Percentiles rank a stretch among this genome's conserved stretches.
phyloP scores from a whole-genome alignment of 2,888 invertebrate genomes.

The Azorinus chamasolen region DNA sequence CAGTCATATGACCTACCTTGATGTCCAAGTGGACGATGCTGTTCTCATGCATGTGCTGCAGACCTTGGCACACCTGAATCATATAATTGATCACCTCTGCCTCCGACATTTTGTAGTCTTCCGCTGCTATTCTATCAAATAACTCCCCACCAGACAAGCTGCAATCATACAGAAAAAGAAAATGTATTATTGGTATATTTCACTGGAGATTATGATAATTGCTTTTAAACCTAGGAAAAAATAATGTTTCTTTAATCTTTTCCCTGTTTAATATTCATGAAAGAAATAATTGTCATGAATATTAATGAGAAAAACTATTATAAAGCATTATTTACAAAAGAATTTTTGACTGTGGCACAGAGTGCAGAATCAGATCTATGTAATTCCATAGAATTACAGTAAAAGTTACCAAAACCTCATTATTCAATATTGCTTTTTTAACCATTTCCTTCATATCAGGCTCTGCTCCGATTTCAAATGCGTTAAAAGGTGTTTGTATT shows the following conservation, averaged over 20 bases:
- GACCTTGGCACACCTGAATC: constrained; percentile 99
- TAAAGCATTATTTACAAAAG: not conserved
- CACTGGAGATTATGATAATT: not conserved
- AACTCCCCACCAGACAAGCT: constrained; percentile 99
- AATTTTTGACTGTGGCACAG: not conserved
- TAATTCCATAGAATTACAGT: not conserved
- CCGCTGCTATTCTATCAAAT: constrained; percentile 99
- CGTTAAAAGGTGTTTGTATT: too few relatives aligned
- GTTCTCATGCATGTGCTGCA: constrained; percentile 99
- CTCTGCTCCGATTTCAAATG: too few relatives aligned
- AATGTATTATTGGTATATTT: constrained; percentile 6
- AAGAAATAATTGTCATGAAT: too few relatives aligned
- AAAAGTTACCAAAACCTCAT: too few relatives aligned
- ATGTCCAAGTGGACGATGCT: constrained; percentile 98
- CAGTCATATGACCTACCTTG: too few relatives aligned
- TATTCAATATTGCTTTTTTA: too few relatives aligned
- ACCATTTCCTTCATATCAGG: too few relatives aligned
- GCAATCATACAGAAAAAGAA: constrained; percentile 66
- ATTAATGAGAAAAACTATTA: not conserved
- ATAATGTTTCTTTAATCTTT: not conserved
- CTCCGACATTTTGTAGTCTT: constrained; percentile 99
- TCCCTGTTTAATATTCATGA: too few relatives aligned
- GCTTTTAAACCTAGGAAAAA: not conserved
- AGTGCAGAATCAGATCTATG: not conserved
- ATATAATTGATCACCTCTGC: constrained; percentile 99